Base-by-base conservation (phyloP, 2,888 invertebrate genomes). In the Euphydryas editha region DNA sequence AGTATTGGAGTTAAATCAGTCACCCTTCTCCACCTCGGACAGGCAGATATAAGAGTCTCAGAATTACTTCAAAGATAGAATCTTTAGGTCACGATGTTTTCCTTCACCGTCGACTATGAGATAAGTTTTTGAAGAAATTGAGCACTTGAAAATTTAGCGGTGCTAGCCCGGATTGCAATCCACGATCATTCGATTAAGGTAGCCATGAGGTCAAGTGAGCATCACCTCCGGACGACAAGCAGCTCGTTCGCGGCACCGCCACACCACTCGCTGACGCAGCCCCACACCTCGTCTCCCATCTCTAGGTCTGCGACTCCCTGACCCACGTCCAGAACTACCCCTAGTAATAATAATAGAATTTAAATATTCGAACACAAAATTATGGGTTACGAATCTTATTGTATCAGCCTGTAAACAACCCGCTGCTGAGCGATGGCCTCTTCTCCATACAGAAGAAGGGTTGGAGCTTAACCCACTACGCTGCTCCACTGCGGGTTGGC, bases 241-340 rank as follows among this genome's bases (percentile, higher is more conserved):
- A 92, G 79, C 61, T 93, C 93, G 11, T 81, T 78, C 42, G 92
- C 93, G 0, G 92, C 91, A 0, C 93, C 93, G 0, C 92, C 92
- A 15, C 78, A 76, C 93, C 93, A 93, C 76, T 93, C 93, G 70
- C 86, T 86, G 51, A 92, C 81, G 62, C 89, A 89, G 65, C 93
- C 93, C 93, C 93, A 93, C 69, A 93, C 93, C 72, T 93, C 92
- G 72, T 93, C 93, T 0, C 93, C 93, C 72, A 93, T 75, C 76
- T 93, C 93, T 56, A 93, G 69, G n/a, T 86, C 82, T 0, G 71
- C 68, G 18, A 92, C 93, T 0, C 89, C 90, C 8, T 78, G 77
- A 0, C 93, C 93, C 68, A 91, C 92, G 74, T 93, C 93, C 51
- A 90, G 73, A 5, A 93, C 85, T 59, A 92, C 88, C 0, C 93